Evolutionary conservation across 2,113 vertebrate genomes (phyloP).

Genomic region (Mustelus asterias): DNA sequence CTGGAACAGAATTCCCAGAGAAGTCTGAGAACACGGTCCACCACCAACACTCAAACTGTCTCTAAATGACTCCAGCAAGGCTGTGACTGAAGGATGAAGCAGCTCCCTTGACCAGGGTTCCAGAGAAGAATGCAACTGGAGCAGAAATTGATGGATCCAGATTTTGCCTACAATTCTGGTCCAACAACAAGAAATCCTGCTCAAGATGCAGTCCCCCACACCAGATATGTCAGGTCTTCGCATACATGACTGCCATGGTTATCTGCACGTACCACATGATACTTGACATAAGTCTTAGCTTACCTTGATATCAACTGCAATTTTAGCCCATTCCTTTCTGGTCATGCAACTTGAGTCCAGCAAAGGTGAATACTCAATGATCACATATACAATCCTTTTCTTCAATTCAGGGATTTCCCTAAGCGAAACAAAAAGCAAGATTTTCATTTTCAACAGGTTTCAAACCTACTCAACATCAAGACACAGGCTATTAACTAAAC

Average conservation of each 20-base stretch:
- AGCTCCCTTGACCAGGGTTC: background rate
- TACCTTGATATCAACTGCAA: conserved; percentile 74
- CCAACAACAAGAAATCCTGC: background rate
- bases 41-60: background rate
- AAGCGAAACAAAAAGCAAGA: conserved; percentile 14
- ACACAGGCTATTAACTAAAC: background rate
- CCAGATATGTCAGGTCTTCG: background rate
- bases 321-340: conserved; percentile 75
- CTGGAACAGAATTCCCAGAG: too few relatives aligned
- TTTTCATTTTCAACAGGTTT: too few relatives aligned
- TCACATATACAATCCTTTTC: conserved; percentile 77
- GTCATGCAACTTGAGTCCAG: conserved; percentile 96
- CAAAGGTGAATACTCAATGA: conserved; percentile 76
- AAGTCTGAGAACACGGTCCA: too few relatives aligned
- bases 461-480: too few relatives aligned
- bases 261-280: conserved; percentile 39
- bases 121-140: background rate
- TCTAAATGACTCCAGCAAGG: background rate
- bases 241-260: background rate
- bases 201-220: background rate
- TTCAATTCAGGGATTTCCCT: conserved; percentile 60
- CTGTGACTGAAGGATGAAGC: background rate
- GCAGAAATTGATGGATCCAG: background rate
- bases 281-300: background rate
- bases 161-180: background rate